These are phyloP conservation scores for Horisme vitalbata DNA, from an alignment of 2,888 invertebrate species.

Conservation along the genomic window DNA sequence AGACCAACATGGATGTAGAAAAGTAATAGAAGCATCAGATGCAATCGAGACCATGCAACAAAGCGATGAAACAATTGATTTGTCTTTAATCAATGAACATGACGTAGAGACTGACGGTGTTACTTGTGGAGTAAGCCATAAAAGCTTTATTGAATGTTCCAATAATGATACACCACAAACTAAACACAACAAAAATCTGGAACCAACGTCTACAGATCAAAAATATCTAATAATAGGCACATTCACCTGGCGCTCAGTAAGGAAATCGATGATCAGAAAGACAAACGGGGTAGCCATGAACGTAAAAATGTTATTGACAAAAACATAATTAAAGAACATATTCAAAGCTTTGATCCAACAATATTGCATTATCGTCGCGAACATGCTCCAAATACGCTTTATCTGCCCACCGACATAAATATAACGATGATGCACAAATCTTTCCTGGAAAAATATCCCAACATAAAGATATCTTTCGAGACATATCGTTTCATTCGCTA, in stretches of 20 bases:
- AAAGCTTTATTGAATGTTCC: no score
- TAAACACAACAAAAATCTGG: no score
- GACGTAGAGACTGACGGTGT: no score
- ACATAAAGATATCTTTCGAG: background rate
- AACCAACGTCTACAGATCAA: no score
- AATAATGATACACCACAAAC: no score
- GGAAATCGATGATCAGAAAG: background rate
- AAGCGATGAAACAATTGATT: no score
- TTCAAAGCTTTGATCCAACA: background rate
- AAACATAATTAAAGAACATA: background rate
- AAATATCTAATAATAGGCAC: background rate
- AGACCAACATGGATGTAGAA: no score
- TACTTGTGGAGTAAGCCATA: no score
- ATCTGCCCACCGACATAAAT: constrained; percentile 4
- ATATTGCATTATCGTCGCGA: background rate
- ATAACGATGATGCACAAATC: background rate
- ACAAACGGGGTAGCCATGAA: background rate
- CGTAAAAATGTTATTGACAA: background rate
- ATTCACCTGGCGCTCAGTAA: background rate
- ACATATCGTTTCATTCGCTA: background rate
- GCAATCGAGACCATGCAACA: no score
- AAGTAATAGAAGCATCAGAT: no score
- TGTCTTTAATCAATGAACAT: no score
- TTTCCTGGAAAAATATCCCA: background rate
- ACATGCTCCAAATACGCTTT: background rate